Conservation (phyloP, 2,113 vertebrate species). For the Parotia lawesii region DNA sequence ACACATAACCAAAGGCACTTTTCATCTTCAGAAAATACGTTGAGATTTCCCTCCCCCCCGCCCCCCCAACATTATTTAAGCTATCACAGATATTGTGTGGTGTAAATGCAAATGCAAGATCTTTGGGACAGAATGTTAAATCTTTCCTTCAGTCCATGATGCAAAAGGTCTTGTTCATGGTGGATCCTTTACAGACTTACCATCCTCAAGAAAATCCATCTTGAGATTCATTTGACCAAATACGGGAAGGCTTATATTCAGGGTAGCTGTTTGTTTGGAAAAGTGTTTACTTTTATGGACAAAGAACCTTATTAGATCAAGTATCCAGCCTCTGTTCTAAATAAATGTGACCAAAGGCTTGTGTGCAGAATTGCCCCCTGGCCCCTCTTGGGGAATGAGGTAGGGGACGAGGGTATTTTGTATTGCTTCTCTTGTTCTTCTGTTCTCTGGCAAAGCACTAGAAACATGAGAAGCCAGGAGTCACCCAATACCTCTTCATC, state of each 20-base stretch:
- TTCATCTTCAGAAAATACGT: neutral
- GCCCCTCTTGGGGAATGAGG: neutral
- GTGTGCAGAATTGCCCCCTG: neutral
- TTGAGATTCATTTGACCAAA: neutral
- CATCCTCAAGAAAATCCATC: neutral
- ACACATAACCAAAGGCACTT: neutral
- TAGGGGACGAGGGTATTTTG: neutral
- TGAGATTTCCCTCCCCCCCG: rapidly evolving
- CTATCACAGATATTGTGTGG: neutral
- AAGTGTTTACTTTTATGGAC: neutral
- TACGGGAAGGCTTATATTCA: neutral
- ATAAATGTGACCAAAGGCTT: neutral
- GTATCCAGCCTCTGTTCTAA: neutral
- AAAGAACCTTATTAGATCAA: neutral
- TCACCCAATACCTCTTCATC: neutral
- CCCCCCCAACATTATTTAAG: neutral
- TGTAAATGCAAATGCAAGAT: neutral
- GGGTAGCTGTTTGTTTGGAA: neutral
- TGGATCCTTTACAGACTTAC: neutral
- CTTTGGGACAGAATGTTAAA: neutral
- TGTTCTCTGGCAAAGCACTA: neutral
- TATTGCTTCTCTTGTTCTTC: neutral
- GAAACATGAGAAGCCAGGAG: neutral
- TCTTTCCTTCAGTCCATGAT: neutral
- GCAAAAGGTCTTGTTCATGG: neutral